Percentiles rank a stretch among this genome's conserved stretches.
Evolutionary conservation across 2,797 vertebrate genomes (phyloP).

Genomic region (Accipiter badius): DNA sequence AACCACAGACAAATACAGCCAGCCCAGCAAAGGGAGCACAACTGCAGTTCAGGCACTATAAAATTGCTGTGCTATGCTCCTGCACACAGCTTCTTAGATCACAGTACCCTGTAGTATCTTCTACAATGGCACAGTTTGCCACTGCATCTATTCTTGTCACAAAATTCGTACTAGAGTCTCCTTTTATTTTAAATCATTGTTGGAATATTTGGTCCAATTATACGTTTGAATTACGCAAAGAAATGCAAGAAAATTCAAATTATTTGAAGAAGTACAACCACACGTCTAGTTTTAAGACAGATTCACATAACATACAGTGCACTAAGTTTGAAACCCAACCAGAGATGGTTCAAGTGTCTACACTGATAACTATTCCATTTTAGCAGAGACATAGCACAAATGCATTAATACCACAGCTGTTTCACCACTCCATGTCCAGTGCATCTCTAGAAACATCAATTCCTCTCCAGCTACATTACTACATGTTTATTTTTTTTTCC

Average conservation of each 20-base stretch:
- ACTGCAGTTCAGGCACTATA: not conserved
- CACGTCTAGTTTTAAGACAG: not conserved
- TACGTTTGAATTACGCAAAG: accelerated
- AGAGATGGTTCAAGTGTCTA: not conserved
- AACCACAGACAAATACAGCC: accelerated
- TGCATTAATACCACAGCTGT: not conserved
- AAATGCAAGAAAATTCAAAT: not conserved
- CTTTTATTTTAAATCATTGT: not conserved
- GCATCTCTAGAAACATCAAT: accelerated
- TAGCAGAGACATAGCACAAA: not conserved
- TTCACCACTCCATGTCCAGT: not conserved
- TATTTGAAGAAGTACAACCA: not conserved
- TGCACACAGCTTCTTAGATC: not conserved
- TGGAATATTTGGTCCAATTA: not conserved
- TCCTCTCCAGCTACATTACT: not conserved
- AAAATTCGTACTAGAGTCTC: not conserved
- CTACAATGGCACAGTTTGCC: not conserved
- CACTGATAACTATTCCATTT: not conserved
- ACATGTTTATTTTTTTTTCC: not conserved
- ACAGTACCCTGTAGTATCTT: not conserved
- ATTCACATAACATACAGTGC: not conserved
- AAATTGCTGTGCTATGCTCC: not conserved
- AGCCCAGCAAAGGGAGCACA: not conserved
- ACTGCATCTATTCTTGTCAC: not conserved
- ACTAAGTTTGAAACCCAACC: not conserved